Conservation (phyloP, 2,113 vertebrate species). For the Carassius gibelio region DNA sequence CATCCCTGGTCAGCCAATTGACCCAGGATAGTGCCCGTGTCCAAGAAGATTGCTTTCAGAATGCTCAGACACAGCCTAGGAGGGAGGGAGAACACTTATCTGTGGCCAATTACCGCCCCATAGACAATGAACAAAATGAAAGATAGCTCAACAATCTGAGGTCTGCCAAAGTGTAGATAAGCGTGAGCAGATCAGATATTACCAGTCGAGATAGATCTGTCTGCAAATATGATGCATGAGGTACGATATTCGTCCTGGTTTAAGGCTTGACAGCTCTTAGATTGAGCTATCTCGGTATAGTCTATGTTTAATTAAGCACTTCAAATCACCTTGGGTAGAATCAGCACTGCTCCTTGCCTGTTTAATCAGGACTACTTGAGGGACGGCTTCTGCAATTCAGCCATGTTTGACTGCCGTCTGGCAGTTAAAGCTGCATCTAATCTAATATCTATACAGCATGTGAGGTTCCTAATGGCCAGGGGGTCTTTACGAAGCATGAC, state of each 20-base stretch:
- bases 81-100: slow-evolving; percentile 68
- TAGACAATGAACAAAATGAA: slow-evolving; percentile 74
- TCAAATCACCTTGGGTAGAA: slow-evolving; percentile 51
- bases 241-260: slow-evolving; percentile 61
- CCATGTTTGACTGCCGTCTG: slow-evolving; percentile 26
- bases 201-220: slow-evolving; percentile 62
- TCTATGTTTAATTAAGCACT: slow-evolving; percentile 66
- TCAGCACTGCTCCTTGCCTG: slow-evolving; percentile 4
- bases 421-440: slow-evolving; percentile 5
- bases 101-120: slow-evolving; percentile 72
- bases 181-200: slow-evolving; percentile 61
- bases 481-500: slow-evolving; percentile 67
- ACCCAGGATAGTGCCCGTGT: slow-evolving; percentile 62
- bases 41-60: slow-evolving; percentile 67
- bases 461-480: slow-evolving; percentile 59
- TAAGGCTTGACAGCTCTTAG: slow-evolving; percentile 59
- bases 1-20: slow-evolving; percentile 61
- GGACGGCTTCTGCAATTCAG: slow-evolving; percentile 35
- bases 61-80: slow-evolving; percentile 56
- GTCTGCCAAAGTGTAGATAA: slow-evolving; percentile 69
- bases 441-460: slow-evolving; percentile 28
- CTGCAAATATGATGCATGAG: slow-evolving; percentile 70
- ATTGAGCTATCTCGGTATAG: slow-evolving; percentile 54
- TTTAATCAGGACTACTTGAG: slow-evolving; percentile 35
- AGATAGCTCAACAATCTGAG: slow-evolving; percentile 71